Base-by-base conservation (phyloP, 2,113 vertebrate species). In the Hippocampus barbouri region DNA sequence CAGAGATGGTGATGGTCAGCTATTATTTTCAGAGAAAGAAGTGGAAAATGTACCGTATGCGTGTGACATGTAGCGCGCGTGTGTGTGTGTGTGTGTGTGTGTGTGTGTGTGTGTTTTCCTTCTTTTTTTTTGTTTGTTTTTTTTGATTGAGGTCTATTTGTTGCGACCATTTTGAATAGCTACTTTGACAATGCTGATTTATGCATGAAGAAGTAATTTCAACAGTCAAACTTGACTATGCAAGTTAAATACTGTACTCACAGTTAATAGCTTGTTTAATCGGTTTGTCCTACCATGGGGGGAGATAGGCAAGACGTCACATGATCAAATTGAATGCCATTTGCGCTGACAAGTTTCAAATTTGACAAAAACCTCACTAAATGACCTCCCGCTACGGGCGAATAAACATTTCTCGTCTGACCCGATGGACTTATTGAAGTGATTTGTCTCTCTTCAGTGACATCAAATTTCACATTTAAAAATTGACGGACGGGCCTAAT, bases 381-480 rank as follows among this genome's bases (percentile, higher is more conserved):
- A 68, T 70, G 15, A 49, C 16, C 61, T 30, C 49, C 53, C 41
- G 57, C 67, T 56, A 38, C 54, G 25, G 18, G n/a, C 64, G 66
- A 74, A 76, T 53, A 57, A 54, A 67, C 34, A 69, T 77, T 65
- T 78, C 65, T 43, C 23, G 54, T 68, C 51, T 65, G 40, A 25
- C 16, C 27, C 57, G 21, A 51, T 69, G 8, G 5, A 27, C 76
- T 85, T 69, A 79, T 83, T 87, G 81, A 79, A 83, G 73, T 57
- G 66, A 66, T 79, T 72, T 80, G 38, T 51, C 57, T 75, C 25
- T 63, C 59, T 79, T 79, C n/a, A 67, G 45, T 63, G 59, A 51
- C 41, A 62, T 66, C 3, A 82, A 84, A 82, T 80, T 65, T 77
- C 69, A 76, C 21, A 20, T 83, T 57, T 65, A 79, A 75, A 78